Evolutionary conservation across 2,113 vertebrate species (phyloP), one percentile per base, ranked within the genome.

Genomic region (Motacilla tschutschensis): DNA sequence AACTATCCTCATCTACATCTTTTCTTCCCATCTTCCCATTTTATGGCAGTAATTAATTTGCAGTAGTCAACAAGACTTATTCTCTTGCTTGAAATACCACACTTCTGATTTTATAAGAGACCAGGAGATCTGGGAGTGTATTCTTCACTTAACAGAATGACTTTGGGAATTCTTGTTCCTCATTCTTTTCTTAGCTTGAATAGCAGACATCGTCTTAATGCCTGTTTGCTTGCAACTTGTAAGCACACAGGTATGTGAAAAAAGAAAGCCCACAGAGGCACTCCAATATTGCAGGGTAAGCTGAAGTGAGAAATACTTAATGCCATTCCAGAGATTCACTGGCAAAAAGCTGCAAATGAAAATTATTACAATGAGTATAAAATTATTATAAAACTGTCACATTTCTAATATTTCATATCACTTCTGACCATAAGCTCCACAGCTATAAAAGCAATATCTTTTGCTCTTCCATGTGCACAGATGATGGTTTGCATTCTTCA

Each of bases 331-430:
- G 95, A 93, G 58, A 95, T 84, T 95, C 92, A 84, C 84, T 87
- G 77, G 78, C 29, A 95, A 94, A 95, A 95, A 93, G 72, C 84
- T 81, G 82, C 83, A 94, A 96, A 94, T 94, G 92, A 93, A 96
- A 97, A 96, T 95, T 87, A 96, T 95, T 92, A 88, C 89, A 94
- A 95, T 80, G 84, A 94, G 83, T 94, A 94, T 94, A 95, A 97
- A 97, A 96, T 97, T 97, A 96, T 96, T 96, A 96, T 95, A 94
- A 96, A 97, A 93, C 91, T 94, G 91, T 95, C 96, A 96, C 92
- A 95, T 94, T 96, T 95, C 94, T 95, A 95, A 94, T 96, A 97
- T 96, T 95, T 96, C 95, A 94, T 94, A 96, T 97, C 92, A 87
- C 92, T 95, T 94, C 94, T 97, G 96, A 96, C 95, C 96, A 95